Base-by-base conservation (phyloP, 2,888 invertebrate species). In the Neria commutata region DNA sequence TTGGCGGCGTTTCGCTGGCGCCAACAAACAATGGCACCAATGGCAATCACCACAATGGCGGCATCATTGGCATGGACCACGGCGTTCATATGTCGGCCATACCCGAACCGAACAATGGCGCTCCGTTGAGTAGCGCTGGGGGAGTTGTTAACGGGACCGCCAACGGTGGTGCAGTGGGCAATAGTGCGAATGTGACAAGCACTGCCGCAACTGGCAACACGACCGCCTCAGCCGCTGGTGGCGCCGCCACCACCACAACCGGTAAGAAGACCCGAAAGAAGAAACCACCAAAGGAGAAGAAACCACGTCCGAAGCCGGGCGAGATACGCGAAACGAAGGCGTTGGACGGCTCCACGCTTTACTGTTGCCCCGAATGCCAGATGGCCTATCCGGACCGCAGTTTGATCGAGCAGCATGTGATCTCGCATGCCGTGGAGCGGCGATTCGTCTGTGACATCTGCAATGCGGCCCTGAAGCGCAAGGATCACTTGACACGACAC, bases 351-450 rank as follows among this genome's bases (percentile, higher is more conserved):
- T 92, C 92, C 53, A 92, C 92, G 0, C 77, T 93, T 17, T 93
- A 91, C 73, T 92, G 93, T 76, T 93, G 93, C 78, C 92, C 93
- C 0, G 92, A 93, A 77, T 93, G 93, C 76, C 91, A 94, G 79
- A 92, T 93, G 92, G 92, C 92, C 34, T 92, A 93, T 77, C 92
- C 93, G 2, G 92, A 94, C 78, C 89, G 92, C 61, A 91, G 90
- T 62, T 82, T 93, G 47, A 82, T 94, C 57, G 93, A 94, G 70
- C 92, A 94, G 73, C 93, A 94, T 81, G 84, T 94, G n/a, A 85
- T 92, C 17, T 92, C 92, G 10, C 93, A 94, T 79, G 92, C 92
- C 3, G 86, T 93, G 77, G 94, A 94, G 74, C 85, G 93, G 67
- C 86, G 89, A 74, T 94, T 92, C 72, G 91, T 93, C 61, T 94